phyloP scores from a whole-genome alignment of 2,113 vertebrate species.

The Planiliza haematocheilus region DNA sequence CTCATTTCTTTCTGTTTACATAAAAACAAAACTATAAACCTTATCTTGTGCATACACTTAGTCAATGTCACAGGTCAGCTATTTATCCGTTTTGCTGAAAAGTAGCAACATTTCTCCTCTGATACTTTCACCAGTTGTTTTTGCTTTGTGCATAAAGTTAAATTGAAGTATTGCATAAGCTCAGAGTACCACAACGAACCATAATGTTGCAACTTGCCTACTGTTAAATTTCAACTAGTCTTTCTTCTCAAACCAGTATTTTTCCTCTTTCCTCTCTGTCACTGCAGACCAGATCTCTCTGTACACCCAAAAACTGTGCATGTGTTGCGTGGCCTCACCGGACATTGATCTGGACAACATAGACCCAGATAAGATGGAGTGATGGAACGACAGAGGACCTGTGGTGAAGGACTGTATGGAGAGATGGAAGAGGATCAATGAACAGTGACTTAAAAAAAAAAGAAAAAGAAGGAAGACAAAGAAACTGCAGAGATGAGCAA shows the following conservation, averaged over 20 bases:
- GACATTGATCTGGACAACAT: slow-evolving; percentile 84
- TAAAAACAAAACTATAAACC: too few species aligned
- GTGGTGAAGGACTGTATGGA: background rate
- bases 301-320: slow-evolving; percentile 82
- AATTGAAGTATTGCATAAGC: too few species aligned
- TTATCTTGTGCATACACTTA: too few species aligned
- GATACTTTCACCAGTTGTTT: too few species aligned
- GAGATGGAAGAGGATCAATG: background rate
- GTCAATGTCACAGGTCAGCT: too few species aligned
- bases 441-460: background rate
- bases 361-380: slow-evolving; percentile 74
- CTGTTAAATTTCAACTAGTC: background rate
- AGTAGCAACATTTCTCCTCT: too few species aligned
- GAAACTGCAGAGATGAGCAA: slow-evolving; percentile 3
- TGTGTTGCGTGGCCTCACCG: slow-evolving; percentile 81
- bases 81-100: too few species aligned
- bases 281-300: slow-evolving; percentile 76
- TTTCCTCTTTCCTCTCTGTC: slow-evolving; percentile 1
- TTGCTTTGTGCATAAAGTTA: too few species aligned
- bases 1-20: too few species aligned
- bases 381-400: slow-evolving; percentile 26
- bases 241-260: background rate
- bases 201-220: background rate
- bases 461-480: background rate
- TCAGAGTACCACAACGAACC: too few species aligned